Evolutionary conservation across 2,888 invertebrate species (phyloP), one percentile per base, ranked within the genome.

Genomic region (Drosophila lutescens): DNA sequence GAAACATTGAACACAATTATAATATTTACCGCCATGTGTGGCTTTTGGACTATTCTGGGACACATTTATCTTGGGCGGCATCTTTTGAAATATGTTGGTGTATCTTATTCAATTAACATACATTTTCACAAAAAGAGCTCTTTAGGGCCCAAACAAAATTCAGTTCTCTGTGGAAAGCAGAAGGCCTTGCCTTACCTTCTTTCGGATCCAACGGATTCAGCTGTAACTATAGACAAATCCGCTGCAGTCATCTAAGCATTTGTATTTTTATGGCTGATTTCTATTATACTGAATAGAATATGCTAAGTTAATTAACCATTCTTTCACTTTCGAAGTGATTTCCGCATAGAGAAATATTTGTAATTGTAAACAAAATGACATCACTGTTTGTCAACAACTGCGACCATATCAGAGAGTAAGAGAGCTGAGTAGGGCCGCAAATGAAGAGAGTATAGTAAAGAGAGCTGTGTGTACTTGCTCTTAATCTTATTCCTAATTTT

Each of bases 351-450:
- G 32, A 38, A 51, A 4, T 2, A 20, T 9, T 36, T 51, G 36
- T 15, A 32, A 15, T 54, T 71, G 46, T 72, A 70, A 70, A 70
- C 54, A 70, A 55, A 71, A 70, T 70, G 70, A 70, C 72, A 62
- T 70, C 62, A 70, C 46, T 55, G 44, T 5, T 26, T 38, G 26
- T 44, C 71, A 61, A 41, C 54, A 51, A 38, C 30, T 30, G 17
- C 10, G 10, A 12, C 1, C 23, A 7, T 17, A 9, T 41, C 4
- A 10, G 23, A 57, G 50, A 56, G 20, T 20, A 15, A 49, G 44
- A 57, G 26, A 23, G 32, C 30, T n/a, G 26, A 38, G 44, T 30
- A 32, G n/a, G 20, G 4, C 20, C 30, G 8, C 30, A 30, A 30
- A 10, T 6, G 9, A 57, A 44, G 12, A 57, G 30, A 47, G 12